phyloP scores from a whole-genome alignment of 2,888 invertebrate species.

The Polylopha cassiicola region DNA sequence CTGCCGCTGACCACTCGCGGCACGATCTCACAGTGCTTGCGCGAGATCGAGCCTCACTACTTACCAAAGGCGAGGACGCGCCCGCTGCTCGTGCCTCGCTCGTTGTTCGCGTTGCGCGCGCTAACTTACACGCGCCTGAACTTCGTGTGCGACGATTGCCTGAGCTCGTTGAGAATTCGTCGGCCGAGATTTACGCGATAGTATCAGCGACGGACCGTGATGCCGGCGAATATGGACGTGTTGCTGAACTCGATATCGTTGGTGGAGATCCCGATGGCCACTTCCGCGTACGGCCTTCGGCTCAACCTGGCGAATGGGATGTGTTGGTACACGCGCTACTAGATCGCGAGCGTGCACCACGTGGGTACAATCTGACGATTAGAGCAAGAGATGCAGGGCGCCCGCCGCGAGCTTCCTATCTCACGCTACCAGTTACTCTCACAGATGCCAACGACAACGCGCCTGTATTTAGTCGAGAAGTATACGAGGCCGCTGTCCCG shows the following conservation, averaged over 20 bases:
- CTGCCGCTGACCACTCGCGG: constrained; percentile 81
- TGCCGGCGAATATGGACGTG: constrained; percentile 88
- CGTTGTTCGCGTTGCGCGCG: constrained; percentile 85
- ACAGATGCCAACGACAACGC: constrained; percentile 90
- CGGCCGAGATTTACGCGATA: constrained; percentile 92
- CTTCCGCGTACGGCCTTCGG: constrained; percentile 83
- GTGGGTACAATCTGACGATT: constrained; percentile 91
- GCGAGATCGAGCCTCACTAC: constrained; percentile 87
- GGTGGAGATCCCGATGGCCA: constrained; percentile 94
- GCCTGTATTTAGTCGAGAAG: constrained; percentile 90
- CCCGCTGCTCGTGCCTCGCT: constrained; percentile 87
- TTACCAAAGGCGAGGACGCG: constrained; percentile 72
- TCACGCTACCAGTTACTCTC: constrained; percentile 88
- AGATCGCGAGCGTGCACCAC: constrained; percentile 86
- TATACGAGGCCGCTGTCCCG: constrained; percentile 91
- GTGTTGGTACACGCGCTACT: constrained; percentile 86
- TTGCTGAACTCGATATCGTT: constrained; percentile 88
- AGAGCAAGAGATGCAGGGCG: constrained; percentile 89
- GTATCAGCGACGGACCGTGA: constrained; percentile 91
- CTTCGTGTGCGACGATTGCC: constrained; percentile 88
- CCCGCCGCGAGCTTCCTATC: constrained; percentile 86
- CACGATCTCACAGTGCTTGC: constrained; percentile 89
- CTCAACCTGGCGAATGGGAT: constrained; percentile 83
- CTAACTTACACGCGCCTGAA: constrained; percentile 91
- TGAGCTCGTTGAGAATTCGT: constrained; percentile 87